Conservation (phyloP, 1,140 invertebrate species). For the Aricia agestis region DNA sequence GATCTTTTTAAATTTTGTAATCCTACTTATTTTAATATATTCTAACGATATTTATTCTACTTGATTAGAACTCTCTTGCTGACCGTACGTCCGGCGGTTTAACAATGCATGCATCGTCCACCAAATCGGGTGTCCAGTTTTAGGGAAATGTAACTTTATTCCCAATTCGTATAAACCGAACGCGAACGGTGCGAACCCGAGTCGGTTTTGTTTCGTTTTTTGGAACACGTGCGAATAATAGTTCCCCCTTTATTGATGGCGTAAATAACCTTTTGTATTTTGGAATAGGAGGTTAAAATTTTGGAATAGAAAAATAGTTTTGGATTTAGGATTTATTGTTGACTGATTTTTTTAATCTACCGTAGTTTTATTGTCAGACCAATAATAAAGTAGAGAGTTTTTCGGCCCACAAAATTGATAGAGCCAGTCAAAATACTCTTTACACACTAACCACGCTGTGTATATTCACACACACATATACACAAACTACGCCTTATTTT, state of each 20-base stretch:
- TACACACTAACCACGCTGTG: too few species aligned
- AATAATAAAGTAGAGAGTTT: too few species aligned
- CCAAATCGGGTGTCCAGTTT: conserved; percentile 8
- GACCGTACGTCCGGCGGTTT: neutral
- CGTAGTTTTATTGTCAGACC: too few species aligned
- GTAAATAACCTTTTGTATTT: neutral
- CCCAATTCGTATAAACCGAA: neutral
- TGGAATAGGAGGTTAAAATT: neutral
- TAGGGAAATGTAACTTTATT: conserved; percentile 7
- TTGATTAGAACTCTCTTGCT: neutral
- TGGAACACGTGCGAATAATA: conserved; percentile 5
- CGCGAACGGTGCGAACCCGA: neutral
- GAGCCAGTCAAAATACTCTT: too few species aligned
- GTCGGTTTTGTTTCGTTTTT: conserved; percentile 5
- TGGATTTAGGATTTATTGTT: neutral
- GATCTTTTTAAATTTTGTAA: too few species aligned
- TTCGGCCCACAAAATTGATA: too few species aligned
- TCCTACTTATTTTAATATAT: too few species aligned
- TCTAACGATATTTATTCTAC: too few species aligned
- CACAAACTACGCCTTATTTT: too few species aligned
- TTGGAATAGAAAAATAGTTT: neutral
- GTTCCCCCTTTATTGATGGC: neutral
- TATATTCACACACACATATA: too few species aligned
- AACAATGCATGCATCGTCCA: conserved; percentile 6
- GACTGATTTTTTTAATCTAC: neutral